Evolutionary conservation across 2,797 vertebrate species (phyloP).

Genomic region (Myripristis murdjan): DNA sequence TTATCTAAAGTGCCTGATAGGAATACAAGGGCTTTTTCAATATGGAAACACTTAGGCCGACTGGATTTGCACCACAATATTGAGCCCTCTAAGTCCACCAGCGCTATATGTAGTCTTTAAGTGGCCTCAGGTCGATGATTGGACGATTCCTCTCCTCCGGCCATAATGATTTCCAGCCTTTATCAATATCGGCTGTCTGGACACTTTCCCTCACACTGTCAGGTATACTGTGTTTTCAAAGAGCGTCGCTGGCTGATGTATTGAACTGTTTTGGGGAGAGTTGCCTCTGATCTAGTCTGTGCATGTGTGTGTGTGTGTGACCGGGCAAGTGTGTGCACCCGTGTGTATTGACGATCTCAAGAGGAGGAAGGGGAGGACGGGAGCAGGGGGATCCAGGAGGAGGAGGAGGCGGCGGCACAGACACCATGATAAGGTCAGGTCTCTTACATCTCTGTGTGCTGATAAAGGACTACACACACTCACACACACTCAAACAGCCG

Average conservation of each 20-base stretch:
- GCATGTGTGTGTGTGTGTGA: constrained; percentile 35
- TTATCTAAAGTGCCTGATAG: too few species aligned
- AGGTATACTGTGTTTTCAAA: constrained; percentile 65
- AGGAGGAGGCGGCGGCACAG: too few species aligned
- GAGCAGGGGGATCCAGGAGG: constrained; percentile 32
- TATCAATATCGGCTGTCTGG: constrained; percentile 61
- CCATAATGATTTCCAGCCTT: constrained; percentile 29
- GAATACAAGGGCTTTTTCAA: background rate
- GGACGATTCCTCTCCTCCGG: constrained; percentile 28
- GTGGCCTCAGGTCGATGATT: constrained; percentile 48
- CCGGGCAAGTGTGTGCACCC: constrained; percentile 30
- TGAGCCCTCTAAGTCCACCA: constrained; percentile 10
- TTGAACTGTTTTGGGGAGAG: constrained; percentile 71
- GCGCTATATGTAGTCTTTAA: constrained; percentile 1
- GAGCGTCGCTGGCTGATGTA: constrained; percentile 58
- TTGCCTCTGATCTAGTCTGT: constrained; percentile 72
- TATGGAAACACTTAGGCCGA: background rate
- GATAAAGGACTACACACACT: constrained; percentile 66
- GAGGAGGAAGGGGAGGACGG: constrained; percentile 22
- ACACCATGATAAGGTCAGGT: constrained; percentile 71
- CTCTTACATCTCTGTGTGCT: constrained; percentile 65
- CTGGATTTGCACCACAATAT: background rate
- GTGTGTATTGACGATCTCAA: constrained; percentile 55
- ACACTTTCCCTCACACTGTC: constrained; percentile 45
- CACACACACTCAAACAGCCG: constrained; percentile 43